Evolutionary conservation across 2,888 invertebrate species (phyloP).

Genomic region (Mechanitis messenoides): DNA sequence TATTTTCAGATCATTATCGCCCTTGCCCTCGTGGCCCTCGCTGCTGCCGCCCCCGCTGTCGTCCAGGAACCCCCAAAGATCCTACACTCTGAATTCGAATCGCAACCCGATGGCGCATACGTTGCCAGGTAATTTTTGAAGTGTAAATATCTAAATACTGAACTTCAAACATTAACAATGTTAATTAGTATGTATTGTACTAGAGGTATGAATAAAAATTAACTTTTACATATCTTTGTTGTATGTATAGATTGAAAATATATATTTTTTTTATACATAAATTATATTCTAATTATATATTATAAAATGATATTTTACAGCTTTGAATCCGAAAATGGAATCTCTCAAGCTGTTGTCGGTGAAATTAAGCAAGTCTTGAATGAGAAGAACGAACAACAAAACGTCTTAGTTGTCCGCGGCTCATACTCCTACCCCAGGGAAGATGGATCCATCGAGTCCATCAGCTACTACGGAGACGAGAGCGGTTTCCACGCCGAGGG

Average conservation of each 20-base stretch:
- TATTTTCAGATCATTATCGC: slow-evolving; percentile 45
- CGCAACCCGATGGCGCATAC: slow-evolving; percentile 51
- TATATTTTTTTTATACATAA: too few species aligned
- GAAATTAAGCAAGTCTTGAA: slow-evolving; percentile 56
- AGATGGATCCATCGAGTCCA: slow-evolving; percentile 70
- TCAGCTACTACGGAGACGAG: slow-evolving; percentile 79
- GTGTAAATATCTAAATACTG: neutral
- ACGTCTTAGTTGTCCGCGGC: slow-evolving; percentile 76
- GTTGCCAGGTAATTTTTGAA: slow-evolving; percentile 39
- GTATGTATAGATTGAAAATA: too few species aligned
- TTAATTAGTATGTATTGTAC: too few species aligned
- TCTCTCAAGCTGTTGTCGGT: slow-evolving; percentile 71
- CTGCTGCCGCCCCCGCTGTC: slow-evolving; percentile 43
- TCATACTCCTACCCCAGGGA: slow-evolving; percentile 72
- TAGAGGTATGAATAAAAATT: too few species aligned
- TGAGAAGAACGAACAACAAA: slow-evolving; percentile 75
- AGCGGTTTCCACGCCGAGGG: slow-evolving; percentile 79
- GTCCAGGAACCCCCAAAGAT: slow-evolving; percentile 35
- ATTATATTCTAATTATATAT: neutral
- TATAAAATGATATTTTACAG: slow-evolving; percentile 36
- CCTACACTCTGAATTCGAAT: slow-evolving; percentile 43
- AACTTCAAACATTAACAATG: too few species aligned
- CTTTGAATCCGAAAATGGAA: slow-evolving; percentile 76
- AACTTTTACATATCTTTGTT: too few species aligned
- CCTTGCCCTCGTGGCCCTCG: slow-evolving; percentile 54